phyloP scores from a whole-genome alignment of 2,797 vertebrate genomes.

The Euthynnus affinis region DNA sequence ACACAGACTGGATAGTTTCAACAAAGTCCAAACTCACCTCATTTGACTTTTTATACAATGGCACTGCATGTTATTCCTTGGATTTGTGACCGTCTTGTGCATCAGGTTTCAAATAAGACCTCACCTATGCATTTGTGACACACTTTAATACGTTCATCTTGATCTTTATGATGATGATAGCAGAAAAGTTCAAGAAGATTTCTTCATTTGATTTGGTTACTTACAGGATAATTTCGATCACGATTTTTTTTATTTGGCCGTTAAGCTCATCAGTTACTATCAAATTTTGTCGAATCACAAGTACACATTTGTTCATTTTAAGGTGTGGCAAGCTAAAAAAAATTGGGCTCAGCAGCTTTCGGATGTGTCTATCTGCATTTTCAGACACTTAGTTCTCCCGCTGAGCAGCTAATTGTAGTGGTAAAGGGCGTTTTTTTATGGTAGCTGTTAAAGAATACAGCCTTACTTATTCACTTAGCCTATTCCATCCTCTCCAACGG shows the following conservation, averaged over 20 bases:
- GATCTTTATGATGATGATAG: background rate
- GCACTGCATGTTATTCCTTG: slow-evolving; percentile 19
- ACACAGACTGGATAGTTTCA: slow-evolving; percentile 58
- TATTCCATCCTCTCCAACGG: background rate
- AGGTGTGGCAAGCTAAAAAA: too few relatives aligned
- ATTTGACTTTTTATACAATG: slow-evolving; percentile 54
- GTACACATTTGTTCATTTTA: too few relatives aligned
- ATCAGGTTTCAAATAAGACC: slow-evolving; percentile 41
- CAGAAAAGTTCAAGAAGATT: background rate
- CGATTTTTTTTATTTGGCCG: too few relatives aligned
- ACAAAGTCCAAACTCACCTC: slow-evolving; percentile 65
- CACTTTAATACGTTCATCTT: slow-evolving; percentile 16
- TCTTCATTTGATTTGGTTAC: background rate
- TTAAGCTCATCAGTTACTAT: too few relatives aligned
- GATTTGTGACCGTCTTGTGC: background rate
- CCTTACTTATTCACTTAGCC: background rate
- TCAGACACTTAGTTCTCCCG: background rate
- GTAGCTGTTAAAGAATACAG: slow-evolving; percentile 14
- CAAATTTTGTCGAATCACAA: too few relatives aligned
- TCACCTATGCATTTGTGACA: slow-evolving; percentile 18
- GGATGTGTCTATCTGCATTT: background rate
- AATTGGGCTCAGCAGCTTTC: too few relatives aligned
- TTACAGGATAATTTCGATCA: too few relatives aligned
- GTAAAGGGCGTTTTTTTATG: background rate
- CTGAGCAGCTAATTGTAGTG: background rate